Percentiles rank a stretch among this genome's conserved stretches.
phyloP scores from a whole-genome alignment of 2,888 invertebrate species.

The Listrodromus nycthemerus region DNA sequence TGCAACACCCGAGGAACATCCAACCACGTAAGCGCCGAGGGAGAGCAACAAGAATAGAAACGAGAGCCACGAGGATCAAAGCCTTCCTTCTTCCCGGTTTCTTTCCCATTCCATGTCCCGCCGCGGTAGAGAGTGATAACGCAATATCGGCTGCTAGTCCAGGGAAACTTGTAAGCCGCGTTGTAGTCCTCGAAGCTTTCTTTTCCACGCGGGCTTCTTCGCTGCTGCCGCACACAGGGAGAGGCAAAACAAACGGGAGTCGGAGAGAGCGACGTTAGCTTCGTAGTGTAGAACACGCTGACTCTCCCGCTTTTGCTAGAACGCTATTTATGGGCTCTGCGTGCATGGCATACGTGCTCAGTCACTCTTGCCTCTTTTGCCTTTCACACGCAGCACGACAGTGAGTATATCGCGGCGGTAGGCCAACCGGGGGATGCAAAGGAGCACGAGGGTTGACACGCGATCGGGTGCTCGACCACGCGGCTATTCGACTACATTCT shows the following conservation, averaged over 20 bases:
- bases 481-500: slow-evolving; percentile 43
- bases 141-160: slow-evolving; percentile 73
- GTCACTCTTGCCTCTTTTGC: slow-evolving; percentile 60
- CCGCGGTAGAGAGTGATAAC: slow-evolving; percentile 75
- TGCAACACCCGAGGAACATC: background rate
- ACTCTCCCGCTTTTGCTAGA: slow-evolving; percentile 69
- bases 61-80: slow-evolving; percentile 31
- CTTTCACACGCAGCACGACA: slow-evolving; percentile 36
- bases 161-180: slow-evolving; percentile 76
- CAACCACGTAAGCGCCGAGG: background rate
- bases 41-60: slow-evolving; percentile 20
- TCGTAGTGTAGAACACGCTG: slow-evolving; percentile 52
- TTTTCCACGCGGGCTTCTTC: slow-evolving; percentile 71
- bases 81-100: slow-evolving; percentile 10
- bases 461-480: slow-evolving; percentile 63
- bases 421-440: slow-evolving; percentile 58
- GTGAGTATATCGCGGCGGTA: slow-evolving; percentile 33
- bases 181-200: slow-evolving; percentile 72
- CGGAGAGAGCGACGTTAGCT: slow-evolving; percentile 54
- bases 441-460: slow-evolving; percentile 65
- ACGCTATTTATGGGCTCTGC: slow-evolving; percentile 80
- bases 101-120: background rate
- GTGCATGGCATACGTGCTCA: slow-evolving; percentile 79
- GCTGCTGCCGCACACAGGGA: slow-evolving; percentile 55
- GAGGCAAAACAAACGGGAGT: slow-evolving; percentile 47